Evolutionary conservation across 2,888 invertebrate genomes (phyloP), one percentile per base, ranked within the genome.

Genomic region (Operophtera brumata): DNA sequence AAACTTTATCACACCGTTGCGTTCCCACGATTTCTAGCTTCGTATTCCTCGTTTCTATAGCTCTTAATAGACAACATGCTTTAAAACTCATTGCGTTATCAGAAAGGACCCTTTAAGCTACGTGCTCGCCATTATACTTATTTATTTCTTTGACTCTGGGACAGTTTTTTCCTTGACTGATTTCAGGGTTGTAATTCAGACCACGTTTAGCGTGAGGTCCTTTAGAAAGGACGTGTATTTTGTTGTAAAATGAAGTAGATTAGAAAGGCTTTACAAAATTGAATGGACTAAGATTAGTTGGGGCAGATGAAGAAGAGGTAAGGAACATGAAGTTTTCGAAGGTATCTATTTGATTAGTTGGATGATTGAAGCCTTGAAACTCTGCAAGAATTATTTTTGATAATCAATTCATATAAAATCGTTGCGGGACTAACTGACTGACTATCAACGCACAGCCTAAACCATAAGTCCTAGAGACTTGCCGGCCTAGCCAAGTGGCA

Each of bases 131-230:
- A 61, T 42, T 58, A n/a, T n/a, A 65, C 62, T 64, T 72, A 72
- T 68, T 72, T 72, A 73, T 70, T 67, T 66, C 63, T 66, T 70
- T 65, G 67, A 66, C 66, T 69, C 55, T 42, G 59, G 41, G 62
- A 64, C 65, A 64, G 59, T 65, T 65, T 65, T 55, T 54, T 60
- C 57, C 61, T 62, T 69, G 70, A 71, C 65, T 75, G 71, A 76
- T 69, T 72, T 61, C 57, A 42, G 57, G 50, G 60, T 62, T 68
- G 70, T 67, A 70, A 77, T 75, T 72, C 78, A 36, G 51, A 12
- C 47, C 78, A 77, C 76, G 77, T 76, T 54, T 54, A 46, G 34
- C 30, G 41, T 40, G 40, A 39, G 37, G 46, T 32, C 35, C 41
- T 35, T 40, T 40, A 34, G 40, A 47, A 48, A 34, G 32, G 13